These are phyloP conservation scores for Stenchaetothrips biformis DNA, from an alignment of 2,888 invertebrate species.

Conservation along the genomic window DNA sequence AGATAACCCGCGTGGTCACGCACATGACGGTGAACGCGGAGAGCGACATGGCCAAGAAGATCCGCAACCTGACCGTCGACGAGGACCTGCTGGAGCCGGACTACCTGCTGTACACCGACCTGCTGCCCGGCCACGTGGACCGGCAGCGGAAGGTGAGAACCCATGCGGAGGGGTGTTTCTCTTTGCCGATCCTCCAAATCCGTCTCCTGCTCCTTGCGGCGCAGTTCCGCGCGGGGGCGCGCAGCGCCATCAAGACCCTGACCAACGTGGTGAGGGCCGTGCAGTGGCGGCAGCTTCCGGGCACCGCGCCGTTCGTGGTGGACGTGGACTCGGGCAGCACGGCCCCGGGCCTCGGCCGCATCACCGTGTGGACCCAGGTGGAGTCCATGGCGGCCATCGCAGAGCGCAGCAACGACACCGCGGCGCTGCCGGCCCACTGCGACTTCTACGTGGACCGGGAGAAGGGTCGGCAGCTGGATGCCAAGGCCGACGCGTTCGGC, in stretches of 20 bases:
- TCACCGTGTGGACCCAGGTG: slow-evolving; percentile 14
- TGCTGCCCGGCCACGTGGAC: background rate
- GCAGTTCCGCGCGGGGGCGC: slow-evolving; percentile 4
- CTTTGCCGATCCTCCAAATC: background rate
- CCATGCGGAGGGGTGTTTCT: background rate
- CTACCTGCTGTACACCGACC: slow-evolving; percentile 11
- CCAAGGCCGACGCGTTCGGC: background rate
- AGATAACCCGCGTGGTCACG: background rate
- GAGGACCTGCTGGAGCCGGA: background rate
- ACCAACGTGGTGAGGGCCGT: background rate
- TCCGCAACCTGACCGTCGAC: background rate
- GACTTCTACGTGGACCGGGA: background rate
- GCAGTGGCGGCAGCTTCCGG: background rate
- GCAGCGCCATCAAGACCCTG: background rate
- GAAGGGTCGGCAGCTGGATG: background rate
- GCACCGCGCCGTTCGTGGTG: background rate
- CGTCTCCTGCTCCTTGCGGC: background rate
- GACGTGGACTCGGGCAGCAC: background rate
- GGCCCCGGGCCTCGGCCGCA: background rate
- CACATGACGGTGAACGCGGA: background rate
- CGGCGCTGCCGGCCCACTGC: background rate
- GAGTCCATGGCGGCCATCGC: background rate
- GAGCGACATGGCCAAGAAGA: background rate
- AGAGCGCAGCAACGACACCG: background rate
- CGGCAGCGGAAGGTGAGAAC: background rate